Evolutionary conservation across 37 sponge, comb jelly and placozoan genomes (phyloP), one percentile per base, ranked within the genome.

Genomic region (Halichondria panicea): DNA sequence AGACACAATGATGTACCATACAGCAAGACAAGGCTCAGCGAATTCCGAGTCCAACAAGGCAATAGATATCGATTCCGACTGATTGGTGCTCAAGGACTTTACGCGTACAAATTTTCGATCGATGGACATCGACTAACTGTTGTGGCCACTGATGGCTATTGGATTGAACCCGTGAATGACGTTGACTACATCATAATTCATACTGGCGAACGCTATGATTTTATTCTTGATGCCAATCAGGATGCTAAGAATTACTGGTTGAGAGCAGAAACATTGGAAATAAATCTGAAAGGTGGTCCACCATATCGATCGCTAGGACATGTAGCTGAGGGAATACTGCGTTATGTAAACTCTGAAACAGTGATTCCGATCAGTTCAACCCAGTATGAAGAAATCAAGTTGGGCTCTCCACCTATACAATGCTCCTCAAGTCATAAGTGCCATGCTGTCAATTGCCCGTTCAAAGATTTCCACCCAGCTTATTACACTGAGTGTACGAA

Each of bases 191-290:
- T 92, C 60, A 70, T 92, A 0, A 55, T 92, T 8, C 84, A 87
- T 64, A 75, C 77, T 33, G 92, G 92, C 27, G 92, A 92, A 55
- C 53, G 92, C 3, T 92, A 87, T 41, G 92, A 92, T 38, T 80
- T 92, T 38, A 38, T 87, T 21, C 61, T 92, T 3, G 60, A 63
- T 2, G 67, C 92, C 40, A 7, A 40, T 46, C 43, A 70, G n/a
- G n/a, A n/a, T n/a, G n/a, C 1, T 43, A 28, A 53, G 28, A 57
- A 76, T 35, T 90, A 77, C 57, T 41, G 66, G 59, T 81, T 90
- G 1, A 28, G 82, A 27, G 81, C 86, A 9, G 82, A 85, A 59
- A 90, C 91, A 6, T 43, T 85, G 42, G 91, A 90, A 55, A 34
- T 70, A 2, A 41, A 82, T 46, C 3, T 3, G 7, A 3, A 21